These are phyloP conservation scores for Stegodyphus dumicola DNA, from an alignment of 1,140 invertebrate species.

Conservation along the genomic window DNA sequence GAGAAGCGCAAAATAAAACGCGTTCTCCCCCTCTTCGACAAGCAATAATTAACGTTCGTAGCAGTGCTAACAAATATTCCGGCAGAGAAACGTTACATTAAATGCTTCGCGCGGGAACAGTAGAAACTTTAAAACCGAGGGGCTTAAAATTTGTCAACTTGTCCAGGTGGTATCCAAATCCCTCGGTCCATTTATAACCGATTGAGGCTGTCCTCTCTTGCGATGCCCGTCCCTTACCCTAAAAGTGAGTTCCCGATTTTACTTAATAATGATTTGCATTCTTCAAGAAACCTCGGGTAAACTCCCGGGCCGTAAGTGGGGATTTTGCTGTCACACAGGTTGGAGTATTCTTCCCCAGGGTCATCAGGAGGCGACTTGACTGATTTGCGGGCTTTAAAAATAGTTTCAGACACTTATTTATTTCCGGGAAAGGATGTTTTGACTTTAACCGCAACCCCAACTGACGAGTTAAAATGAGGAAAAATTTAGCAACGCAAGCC, in stretches of 20 bases:
- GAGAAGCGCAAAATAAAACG: not conserved
- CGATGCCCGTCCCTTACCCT: not conserved
- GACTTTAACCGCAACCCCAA: not conserved
- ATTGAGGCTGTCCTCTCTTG: slow-evolving; percentile 5
- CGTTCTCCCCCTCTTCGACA: not conserved
- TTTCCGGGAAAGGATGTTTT: slow-evolving; percentile 27
- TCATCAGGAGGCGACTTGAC: slow-evolving; percentile 44
- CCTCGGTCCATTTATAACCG: slow-evolving; percentile 31
- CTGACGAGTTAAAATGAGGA: not conserved
- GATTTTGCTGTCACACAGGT: slow-evolving; percentile 26
- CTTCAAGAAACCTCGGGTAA: slow-evolving; percentile 34
- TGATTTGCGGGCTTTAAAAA: slow-evolving; percentile 55
- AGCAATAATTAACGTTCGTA: not conserved
- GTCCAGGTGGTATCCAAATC: slow-evolving; percentile 11
- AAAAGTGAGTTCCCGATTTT: slow-evolving; percentile 16
- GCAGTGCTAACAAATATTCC: not conserved
- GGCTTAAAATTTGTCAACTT: slow-evolving; percentile 35
- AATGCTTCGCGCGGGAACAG: not conserved
- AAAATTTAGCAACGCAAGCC: not conserved
- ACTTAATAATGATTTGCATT: slow-evolving; percentile 61
- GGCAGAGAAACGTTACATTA: not conserved
- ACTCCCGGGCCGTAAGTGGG: slow-evolving; percentile 4
- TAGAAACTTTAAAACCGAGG: slow-evolving; percentile 6
- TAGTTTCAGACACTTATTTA: slow-evolving; percentile 45
- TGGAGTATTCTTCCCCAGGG: slow-evolving; percentile 23